Percentiles rank a stretch among this genome's conserved stretches.
Conservation (phyloP, 2,888 invertebrate genomes). For the Macrosoma leucophasiata region DNA sequence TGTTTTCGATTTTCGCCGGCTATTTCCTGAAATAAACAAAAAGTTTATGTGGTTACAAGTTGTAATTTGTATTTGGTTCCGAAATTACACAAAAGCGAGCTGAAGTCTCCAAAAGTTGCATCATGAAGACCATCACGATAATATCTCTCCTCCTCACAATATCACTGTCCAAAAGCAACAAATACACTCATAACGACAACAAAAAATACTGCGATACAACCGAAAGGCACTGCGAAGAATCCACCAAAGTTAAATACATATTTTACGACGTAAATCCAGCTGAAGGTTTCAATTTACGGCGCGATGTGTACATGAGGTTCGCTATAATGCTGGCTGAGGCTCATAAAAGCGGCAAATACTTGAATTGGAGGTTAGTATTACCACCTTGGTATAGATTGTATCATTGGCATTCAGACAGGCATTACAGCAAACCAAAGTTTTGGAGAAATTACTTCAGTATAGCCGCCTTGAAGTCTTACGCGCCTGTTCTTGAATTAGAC, state of each 20-base stretch:
- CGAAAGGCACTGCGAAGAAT: conserved; percentile 1
- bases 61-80: too few species aligned
- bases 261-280: conserved; percentile 96
- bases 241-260: conserved; percentile 76
- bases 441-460: conserved; percentile 94
- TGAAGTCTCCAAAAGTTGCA: too few species aligned
- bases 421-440: conserved; percentile 77
- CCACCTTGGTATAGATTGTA: conserved; percentile 95
- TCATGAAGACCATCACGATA: too few species aligned
- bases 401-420: conserved; percentile 86
- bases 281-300: conserved; percentile 97
- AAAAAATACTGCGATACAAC: conserved; percentile 11
- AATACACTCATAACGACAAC: too few species aligned
- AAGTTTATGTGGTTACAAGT: too few species aligned
- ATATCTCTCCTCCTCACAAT: too few species aligned
- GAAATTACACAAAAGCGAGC: too few species aligned
- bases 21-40: too few species aligned
- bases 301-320: conserved; percentile 96
- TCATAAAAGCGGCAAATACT: conserved; percentile 60
- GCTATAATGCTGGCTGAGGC: conserved; percentile 87
- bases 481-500: conserved; percentile 91
- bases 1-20: too few species aligned
- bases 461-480: conserved; percentile 82
- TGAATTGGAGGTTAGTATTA: conserved; percentile 82
- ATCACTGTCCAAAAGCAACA: too few species aligned